Evolutionary conservation across 2,888 invertebrate genomes (phyloP), one percentile per base, ranked within the genome.

Genomic region (Subacronicta megacephala): DNA sequence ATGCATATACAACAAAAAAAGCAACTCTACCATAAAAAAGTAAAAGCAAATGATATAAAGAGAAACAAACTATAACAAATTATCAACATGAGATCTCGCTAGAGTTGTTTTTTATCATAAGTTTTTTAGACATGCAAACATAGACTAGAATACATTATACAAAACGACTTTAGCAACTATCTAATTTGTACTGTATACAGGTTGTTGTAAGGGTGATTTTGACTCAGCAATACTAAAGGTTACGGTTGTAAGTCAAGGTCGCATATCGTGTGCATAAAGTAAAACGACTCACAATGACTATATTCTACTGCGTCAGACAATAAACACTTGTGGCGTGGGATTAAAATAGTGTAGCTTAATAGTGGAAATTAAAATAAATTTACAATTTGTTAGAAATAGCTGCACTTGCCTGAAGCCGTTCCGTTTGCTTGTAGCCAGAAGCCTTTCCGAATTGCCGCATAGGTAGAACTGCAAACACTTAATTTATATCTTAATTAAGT

Each of bases 161-260:
- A 37, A 51, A 53, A 1, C 12, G 23, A 17, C 6, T 4, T 4
- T 7, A 1, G 2, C 1, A 17, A 3, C 37, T 53, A 7, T 43
- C 4, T 5, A 42, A 64, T 7, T 9, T 42, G 1, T 7, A 35
- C 40, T 16, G 0, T 57, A n/a, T 5, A 0, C 0, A 3, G 5
- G 15, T 10, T 7, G 0, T 0, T 0, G 12, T 55, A 51, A 13
- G 40, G 52, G 53, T 36, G 15, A 37, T 29, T 55, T 62, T 41
- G 12, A 29, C 5, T 26, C 23, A 42, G 7, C 33, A 18, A 33
- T 7, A 7, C 12, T 43, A 5, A 49, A 55, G 29, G 41, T 54
- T 20, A 54, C 15, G 45, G 50, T 51, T 47, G 26, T 10, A 37
- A 58, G 65, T 58, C 75, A 74, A 65, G 72, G 71, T 5, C 16